Evolutionary conservation across 2,888 invertebrate genomes (phyloP), one percentile per base, ranked within the genome.

Genomic region (Eilema depressum): DNA sequence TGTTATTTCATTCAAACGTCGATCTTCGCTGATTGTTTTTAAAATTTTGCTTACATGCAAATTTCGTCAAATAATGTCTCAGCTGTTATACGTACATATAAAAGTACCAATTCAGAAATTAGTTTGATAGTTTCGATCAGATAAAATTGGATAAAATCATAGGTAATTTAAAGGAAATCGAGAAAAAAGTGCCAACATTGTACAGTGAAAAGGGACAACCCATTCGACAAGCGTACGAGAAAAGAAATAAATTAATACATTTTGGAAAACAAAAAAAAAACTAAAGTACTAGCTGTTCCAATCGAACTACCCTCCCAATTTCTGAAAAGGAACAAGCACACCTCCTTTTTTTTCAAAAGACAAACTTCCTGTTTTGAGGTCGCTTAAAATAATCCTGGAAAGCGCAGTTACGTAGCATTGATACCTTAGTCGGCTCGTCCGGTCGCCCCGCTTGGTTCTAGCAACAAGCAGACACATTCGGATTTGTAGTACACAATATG

Each of bases 231-330:
- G 17, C 4, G 2, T n/a, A 33, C 23, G 3, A 62, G 7, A 5
- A 17, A 26, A 59, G 53, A 28, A 77, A 77, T 66, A 63, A 17
- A 75, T 75, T 75, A 17, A 57, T 20, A 37, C n/a, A 26, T 7
- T 33, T 57, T 1, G 12, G 10, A 63, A 33, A 14, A 11, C 17
- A 33, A 1, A 8, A 25, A 25, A 20, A 41, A 33, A 25, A 11
- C 25, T 23, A 41, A 25, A 30, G 26, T 28, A 61, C 5, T 56
- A 63, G 37, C 59, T 63, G 78, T 26, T 73, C 70, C 62, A 67
- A 68, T 75, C 47, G 75, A 79, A 72, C 76, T 79, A 79, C 69
- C 67, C 67, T 56, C 57, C 79, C 76, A 80, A 82, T 80, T 80
- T 74, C 82, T 79, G 74, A 75, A 62, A 33, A 26, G 57, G 60